These are phyloP conservation scores for Agrochola macilenta DNA, from an alignment of 2,888 invertebrate genomes.

Conservation along the genomic window DNA sequence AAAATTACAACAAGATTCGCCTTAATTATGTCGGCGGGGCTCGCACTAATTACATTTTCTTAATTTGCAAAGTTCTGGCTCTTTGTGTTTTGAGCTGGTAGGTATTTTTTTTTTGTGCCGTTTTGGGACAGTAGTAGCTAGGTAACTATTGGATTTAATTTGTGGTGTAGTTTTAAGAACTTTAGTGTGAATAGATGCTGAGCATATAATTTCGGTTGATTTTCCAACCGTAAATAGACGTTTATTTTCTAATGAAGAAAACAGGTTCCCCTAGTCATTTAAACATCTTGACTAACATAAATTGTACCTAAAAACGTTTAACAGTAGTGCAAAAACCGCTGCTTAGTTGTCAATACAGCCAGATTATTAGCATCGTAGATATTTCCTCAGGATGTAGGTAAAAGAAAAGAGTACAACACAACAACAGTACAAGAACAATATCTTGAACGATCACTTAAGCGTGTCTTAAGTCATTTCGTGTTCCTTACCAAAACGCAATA, in stretches of 20 bases:
- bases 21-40: constrained; percentile 87
- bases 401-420: constrained; percentile 14
- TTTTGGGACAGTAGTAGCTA: constrained; percentile 10
- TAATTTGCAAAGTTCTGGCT: constrained; percentile 87
- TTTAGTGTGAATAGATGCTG: neutral
- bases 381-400: neutral
- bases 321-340: too few relatives aligned
- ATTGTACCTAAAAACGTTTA: too few relatives aligned
- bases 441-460: constrained; percentile 47
- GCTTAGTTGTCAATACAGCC: neutral
- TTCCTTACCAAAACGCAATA: constrained; percentile 43
- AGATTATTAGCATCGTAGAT: neutral
- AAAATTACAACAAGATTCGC: constrained; percentile 90
- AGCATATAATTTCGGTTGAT: neutral
- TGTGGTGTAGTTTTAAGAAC: neutral
- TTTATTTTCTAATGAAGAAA: neutral
- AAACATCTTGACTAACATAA: neutral
- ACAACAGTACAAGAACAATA: constrained; percentile 32
- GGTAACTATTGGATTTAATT: neutral
- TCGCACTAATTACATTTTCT: constrained; percentile 89
- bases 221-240: neutral
- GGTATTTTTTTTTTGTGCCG: constrained; percentile 40
- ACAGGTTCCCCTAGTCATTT: neutral
- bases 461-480: constrained; percentile 49
- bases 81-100: constrained; percentile 55